Evolutionary conservation across 2,888 invertebrate genomes (phyloP).

Genomic region (Meteorus cinctellus): DNA sequence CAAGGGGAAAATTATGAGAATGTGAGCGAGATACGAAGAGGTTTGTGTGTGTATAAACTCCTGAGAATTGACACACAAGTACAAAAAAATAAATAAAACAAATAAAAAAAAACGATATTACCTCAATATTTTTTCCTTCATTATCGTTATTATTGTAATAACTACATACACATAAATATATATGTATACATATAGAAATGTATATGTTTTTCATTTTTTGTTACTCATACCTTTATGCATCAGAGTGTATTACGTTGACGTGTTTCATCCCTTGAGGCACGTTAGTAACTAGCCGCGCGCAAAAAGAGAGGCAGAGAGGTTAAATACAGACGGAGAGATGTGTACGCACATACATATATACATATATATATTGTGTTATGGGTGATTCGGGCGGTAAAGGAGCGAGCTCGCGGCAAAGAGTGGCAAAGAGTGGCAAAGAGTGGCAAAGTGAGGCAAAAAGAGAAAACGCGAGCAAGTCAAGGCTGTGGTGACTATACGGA

Average conservation of each 20-base stretch:
- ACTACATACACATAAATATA: neutral
- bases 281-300: constrained; percentile 30
- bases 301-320: neutral
- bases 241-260: constrained; percentile 25
- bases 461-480: constrained; percentile 43
- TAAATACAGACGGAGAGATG: neutral
- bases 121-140: neutral
- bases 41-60: neutral
- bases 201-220: neutral
- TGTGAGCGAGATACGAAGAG: no score
- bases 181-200: neutral
- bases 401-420: constrained; percentile 39
- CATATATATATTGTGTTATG: neutral
- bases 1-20: neutral
- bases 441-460: constrained; percentile 41
- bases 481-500: constrained; percentile 46
- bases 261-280: constrained; percentile 24
- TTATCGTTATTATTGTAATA: neutral
- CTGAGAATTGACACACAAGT: neutral
- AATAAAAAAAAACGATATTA: neutral
- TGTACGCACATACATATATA: neutral
- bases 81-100: neutral
- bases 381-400: neutral
- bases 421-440: constrained; percentile 17
- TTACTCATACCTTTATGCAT: constrained; percentile 24